Evolutionary conservation across 2,113 vertebrate genomes (phyloP).

Genomic region (Lichenostomus cassidix): DNA sequence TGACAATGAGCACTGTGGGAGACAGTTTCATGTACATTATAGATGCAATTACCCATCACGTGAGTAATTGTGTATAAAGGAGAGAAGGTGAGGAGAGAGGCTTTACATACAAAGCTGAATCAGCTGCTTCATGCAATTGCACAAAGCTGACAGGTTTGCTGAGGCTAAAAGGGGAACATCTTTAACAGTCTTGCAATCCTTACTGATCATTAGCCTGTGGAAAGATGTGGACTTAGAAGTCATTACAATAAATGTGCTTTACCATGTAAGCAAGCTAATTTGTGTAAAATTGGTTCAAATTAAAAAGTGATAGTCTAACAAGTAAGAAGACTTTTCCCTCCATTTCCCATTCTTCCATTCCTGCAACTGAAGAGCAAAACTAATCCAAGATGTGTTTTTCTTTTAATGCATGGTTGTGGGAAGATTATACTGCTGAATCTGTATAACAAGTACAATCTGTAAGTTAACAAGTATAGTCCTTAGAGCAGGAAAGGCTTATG

Average conservation of each 20-base stretch:
- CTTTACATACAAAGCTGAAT: neutral
- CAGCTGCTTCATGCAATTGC: neutral
- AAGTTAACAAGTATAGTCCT: neutral
- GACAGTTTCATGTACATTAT: neutral
- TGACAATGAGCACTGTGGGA: neutral
- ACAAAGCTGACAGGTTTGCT: neutral
- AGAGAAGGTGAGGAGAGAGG: neutral
- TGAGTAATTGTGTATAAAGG: neutral
- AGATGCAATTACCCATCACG: neutral
- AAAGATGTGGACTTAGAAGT: neutral
- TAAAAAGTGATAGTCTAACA: neutral
- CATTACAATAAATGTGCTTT: neutral
- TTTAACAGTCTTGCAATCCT: neutral
- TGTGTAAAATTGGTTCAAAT: conserved; percentile 15
- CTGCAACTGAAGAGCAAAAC: neutral
- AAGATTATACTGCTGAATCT: neutral
- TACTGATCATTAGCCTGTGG: neutral
- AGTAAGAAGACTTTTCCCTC: neutral
- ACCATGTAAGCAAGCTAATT: neutral
- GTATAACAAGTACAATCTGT: neutral
- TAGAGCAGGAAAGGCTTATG: neutral
- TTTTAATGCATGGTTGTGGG: neutral
- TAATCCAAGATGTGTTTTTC: neutral
- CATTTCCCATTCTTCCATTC: neutral
- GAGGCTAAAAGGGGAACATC: neutral